A percentile compares a stretch with the other conserved stretches of the same genome.
phyloP scores from a whole-genome alignment of 1,140 invertebrate genomes.

The Mycetomoellerius zeteki region DNA sequence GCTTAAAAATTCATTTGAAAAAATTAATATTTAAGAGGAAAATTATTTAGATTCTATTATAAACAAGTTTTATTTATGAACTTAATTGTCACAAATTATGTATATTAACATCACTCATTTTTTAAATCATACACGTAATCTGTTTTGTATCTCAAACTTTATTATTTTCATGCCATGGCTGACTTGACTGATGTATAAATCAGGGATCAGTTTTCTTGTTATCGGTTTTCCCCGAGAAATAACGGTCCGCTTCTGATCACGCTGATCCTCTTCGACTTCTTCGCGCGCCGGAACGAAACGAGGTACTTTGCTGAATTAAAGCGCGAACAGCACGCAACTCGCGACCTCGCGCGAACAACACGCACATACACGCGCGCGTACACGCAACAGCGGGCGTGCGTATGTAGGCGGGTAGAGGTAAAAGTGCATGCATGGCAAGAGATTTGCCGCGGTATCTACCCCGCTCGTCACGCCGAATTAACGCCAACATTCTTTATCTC shows the following conservation, averaged over 20 bases:
- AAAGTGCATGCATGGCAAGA: slow-evolving; percentile 22
- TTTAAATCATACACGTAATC: neutral
- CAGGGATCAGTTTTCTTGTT: neutral
- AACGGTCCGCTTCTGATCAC: slow-evolving; percentile 28
- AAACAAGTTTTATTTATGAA: neutral
- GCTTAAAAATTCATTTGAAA: neutral
- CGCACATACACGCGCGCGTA: slow-evolving; percentile 48
- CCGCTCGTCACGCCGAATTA: slow-evolving; percentile 63
- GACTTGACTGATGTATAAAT: neutral
- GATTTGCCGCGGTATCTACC: slow-evolving; percentile 36
- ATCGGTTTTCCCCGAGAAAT: neutral
- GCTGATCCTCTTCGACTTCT: slow-evolving; percentile 48
- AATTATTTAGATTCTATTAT: neutral
- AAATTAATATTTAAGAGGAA: neutral
- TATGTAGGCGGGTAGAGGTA: slow-evolving; percentile 27
- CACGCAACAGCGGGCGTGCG: slow-evolving; percentile 50
- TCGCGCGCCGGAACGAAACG: slow-evolving; percentile 73
- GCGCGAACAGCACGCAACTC: slow-evolving; percentile 76
- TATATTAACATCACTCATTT: neutral
- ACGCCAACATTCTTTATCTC: slow-evolving; percentile 67
- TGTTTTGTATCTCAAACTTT: neutral
- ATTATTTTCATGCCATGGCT: neutral
- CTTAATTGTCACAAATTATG: neutral
- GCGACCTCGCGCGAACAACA: slow-evolving; percentile 41
- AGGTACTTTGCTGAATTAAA: slow-evolving; percentile 81